Percentiles rank a stretch among this genome's conserved stretches.
Evolutionary conservation across 2,113 vertebrate genomes (phyloP).

Genomic region (Catharus fuscescens): DNA sequence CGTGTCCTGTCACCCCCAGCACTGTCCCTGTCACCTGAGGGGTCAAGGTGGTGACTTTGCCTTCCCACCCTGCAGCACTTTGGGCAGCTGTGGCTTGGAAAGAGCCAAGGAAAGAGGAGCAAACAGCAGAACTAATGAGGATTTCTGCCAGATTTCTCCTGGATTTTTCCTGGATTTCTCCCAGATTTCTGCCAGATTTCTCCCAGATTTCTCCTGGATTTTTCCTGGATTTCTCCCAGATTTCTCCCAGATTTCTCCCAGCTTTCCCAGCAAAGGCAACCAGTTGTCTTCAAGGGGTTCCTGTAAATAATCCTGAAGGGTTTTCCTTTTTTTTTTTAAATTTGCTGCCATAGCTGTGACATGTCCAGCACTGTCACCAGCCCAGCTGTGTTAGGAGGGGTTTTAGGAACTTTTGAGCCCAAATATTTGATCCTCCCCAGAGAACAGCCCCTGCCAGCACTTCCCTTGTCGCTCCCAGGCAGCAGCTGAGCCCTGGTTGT

Average conservation of each 20-base stretch:
- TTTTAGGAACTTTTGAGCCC: neutral
- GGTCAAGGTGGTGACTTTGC: neutral
- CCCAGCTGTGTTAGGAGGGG: neutral
- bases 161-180: no score
- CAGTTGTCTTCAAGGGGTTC: neutral
- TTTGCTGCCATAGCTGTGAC: neutral
- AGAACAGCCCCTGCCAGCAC: neutral
- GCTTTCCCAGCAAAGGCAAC: neutral
- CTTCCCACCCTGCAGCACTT: neutral
- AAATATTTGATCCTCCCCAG: neutral
- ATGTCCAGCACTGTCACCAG: neutral
- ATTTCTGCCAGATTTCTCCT: neutral
- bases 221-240: no score
- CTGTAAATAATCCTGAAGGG: neutral
- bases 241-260: neutral
- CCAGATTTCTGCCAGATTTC: no score
- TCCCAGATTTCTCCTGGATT: no score
- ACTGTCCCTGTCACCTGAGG: neutral
- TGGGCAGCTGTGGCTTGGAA: neutral
- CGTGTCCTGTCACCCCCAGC: neutral
- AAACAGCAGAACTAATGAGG: neutral
- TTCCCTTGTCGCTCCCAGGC: neutral
- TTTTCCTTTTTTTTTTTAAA: rapidly evolving
- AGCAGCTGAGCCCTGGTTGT: neutral
- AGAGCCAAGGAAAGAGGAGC: neutral